These are phyloP conservation scores for Porites divaricata DNA, from an alignment of 92 coral and sea anemone genomes.

Conservation along the genomic window DNA sequence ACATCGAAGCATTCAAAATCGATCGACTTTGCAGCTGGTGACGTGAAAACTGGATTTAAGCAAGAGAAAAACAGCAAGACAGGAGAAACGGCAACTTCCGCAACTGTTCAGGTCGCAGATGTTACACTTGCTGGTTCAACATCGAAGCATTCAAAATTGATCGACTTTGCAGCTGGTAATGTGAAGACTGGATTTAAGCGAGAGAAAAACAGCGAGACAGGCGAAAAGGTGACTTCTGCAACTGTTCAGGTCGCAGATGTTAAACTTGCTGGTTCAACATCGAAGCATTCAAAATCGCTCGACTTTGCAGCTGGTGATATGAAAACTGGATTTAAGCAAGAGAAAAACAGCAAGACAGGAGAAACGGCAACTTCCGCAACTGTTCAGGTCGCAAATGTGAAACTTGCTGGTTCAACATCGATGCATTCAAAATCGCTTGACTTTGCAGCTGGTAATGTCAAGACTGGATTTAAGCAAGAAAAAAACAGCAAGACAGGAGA, in stretches of 20 bases:
- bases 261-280: slow-evolving; percentile 29
- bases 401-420: slow-evolving; percentile 24
- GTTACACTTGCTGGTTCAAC: slow-evolving; percentile 17
- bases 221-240: slow-evolving; percentile 14
- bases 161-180: slow-evolving; percentile 26
- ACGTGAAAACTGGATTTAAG: slow-evolving; percentile 19
- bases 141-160: slow-evolving; percentile 14
- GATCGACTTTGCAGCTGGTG: neutral
- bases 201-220: slow-evolving; percentile 36
- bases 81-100: slow-evolving; percentile 6
- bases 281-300: slow-evolving; percentile 23
- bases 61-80: slow-evolving; percentile 6
- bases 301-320: slow-evolving; percentile 28
- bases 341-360: slow-evolving; percentile 26
- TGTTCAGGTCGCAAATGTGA: slow-evolving; percentile 10
- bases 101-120: slow-evolving; percentile 7
- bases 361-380: slow-evolving; percentile 5
- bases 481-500: slow-evolving; percentile 17
- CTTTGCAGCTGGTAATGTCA: neutral
- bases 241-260: slow-evolving; percentile 3
- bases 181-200: slow-evolving; percentile 24
- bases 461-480: slow-evolving; percentile 14
- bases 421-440: neutral
- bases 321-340: slow-evolving; percentile 19
- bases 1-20: slow-evolving; percentile 3